Evolutionary conservation across 2,797 vertebrate species (phyloP).

Genomic region (Discoglossus pictus): DNA sequence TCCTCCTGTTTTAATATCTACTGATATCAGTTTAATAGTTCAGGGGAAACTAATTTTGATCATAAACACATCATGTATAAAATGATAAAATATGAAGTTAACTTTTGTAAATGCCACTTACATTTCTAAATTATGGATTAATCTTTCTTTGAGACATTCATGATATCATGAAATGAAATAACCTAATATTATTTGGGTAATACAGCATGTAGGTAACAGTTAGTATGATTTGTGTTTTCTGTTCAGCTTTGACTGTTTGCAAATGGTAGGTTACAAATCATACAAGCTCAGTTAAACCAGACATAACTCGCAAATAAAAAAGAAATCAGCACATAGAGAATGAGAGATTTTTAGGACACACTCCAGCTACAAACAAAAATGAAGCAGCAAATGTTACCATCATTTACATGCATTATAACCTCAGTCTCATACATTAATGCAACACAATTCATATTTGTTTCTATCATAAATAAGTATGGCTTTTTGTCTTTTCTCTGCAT

Average conservation of each 20-base stretch:
- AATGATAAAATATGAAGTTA: too few relatives aligned
- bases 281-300: background rate
- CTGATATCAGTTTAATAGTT: constrained; percentile 15
- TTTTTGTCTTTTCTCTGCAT: too few relatives aligned
- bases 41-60: constrained; percentile 19
- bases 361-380: too few relatives aligned
- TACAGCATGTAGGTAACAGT: background rate
- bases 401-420: too few relatives aligned
- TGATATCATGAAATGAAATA: background rate
- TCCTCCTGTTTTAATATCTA: constrained; percentile 7
- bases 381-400: too few relatives aligned
- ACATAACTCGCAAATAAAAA: background rate
- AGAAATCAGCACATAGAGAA: background rate
- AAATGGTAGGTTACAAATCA: constrained; percentile 16
- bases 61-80: too few relatives aligned
- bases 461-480: too few relatives aligned
- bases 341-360: too few relatives aligned
- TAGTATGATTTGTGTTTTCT: constrained; percentile 11
- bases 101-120: constrained; percentile 6
- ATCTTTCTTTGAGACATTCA: background rate
- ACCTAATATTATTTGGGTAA: background rate
- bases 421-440: too few relatives aligned
- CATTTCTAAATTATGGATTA: background rate
- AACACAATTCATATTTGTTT: too few relatives aligned
- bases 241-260: constrained; percentile 2